These are phyloP conservation scores for Lasius fuliginosus DNA, from an alignment of 2,888 invertebrate genomes.

Conservation along the genomic window DNA sequence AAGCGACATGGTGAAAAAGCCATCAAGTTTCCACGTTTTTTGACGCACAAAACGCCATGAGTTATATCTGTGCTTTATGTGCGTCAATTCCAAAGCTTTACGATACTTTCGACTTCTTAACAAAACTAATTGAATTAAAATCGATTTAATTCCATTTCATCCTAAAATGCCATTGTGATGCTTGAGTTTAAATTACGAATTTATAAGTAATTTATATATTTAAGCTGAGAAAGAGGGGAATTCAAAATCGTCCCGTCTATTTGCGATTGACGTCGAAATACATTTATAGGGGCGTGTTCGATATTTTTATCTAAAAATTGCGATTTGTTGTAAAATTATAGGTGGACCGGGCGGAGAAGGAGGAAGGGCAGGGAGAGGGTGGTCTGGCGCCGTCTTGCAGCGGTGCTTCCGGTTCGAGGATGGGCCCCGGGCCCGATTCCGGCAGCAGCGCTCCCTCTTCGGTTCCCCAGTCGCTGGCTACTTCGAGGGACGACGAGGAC, in stretches of 20 bases:
- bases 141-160: background rate
- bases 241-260: background rate
- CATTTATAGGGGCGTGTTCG: too few relatives aligned
- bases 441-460: conserved; percentile 85
- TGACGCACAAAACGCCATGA: background rate
- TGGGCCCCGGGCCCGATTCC: conserved; percentile 85
- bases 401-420: conserved; percentile 84
- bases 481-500: conserved; percentile 90
- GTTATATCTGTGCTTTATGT: background rate
- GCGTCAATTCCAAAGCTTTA: background rate
- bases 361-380: conserved; percentile 80
- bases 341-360: conserved; percentile 86
- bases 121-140: background rate
- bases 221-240: background rate
- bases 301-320: background rate
- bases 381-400: conserved; percentile 81
- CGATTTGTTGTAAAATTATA: conserved; percentile 60
- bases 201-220: background rate
- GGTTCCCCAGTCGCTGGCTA: conserved; percentile 88
- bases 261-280: background rate
- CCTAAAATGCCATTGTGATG: too few relatives aligned
- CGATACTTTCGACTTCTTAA: too few relatives aligned
- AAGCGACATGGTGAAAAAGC: background rate
- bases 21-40: background rate
- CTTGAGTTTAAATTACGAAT: background rate